Percentiles rank a stretch among this genome's conserved stretches.
Evolutionary conservation across 2,888 invertebrate genomes (phyloP).

Genomic region (Leptarthrus brevirostris): DNA sequence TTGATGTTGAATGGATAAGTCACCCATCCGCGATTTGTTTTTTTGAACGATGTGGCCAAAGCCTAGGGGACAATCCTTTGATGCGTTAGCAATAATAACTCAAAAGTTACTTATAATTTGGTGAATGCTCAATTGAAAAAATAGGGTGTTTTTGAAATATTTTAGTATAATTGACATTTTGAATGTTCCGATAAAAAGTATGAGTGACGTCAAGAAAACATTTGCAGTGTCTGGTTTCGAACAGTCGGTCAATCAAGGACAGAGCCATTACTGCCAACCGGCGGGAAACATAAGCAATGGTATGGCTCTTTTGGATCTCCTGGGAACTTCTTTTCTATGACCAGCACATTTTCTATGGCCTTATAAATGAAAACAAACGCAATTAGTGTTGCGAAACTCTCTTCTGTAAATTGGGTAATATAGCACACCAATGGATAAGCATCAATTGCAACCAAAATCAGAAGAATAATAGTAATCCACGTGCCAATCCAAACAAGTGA

Average conservation of each 20-base stretch:
- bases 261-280: slow-evolving; percentile 64
- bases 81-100: slow-evolving; percentile 93
- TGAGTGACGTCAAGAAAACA: slow-evolving; percentile 94
- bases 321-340: slow-evolving; percentile 86
- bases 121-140: slow-evolving; percentile 93
- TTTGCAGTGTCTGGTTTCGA: slow-evolving; percentile 79
- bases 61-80: slow-evolving; percentile 88
- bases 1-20: slow-evolving; percentile 84
- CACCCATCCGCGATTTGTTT: slow-evolving; percentile 81
- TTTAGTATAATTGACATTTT: slow-evolving; percentile 88
- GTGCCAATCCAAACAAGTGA: slow-evolving; percentile 89
- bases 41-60: slow-evolving; percentile 87
- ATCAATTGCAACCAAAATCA: slow-evolving; percentile 92
- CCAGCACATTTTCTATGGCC: slow-evolving; percentile 93
- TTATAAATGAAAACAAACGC: slow-evolving; percentile 98
- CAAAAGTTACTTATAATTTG: slow-evolving; percentile 95
- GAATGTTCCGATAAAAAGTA: slow-evolving; percentile 94
- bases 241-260: slow-evolving; percentile 76
- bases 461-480: slow-evolving; percentile 85
- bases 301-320: slow-evolving; percentile 69
- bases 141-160: slow-evolving; percentile 91
- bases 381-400: slow-evolving; percentile 96
- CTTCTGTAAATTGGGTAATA: slow-evolving; percentile 98
- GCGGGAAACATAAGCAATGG: slow-evolving; percentile 79
- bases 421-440: slow-evolving; percentile 96